Percentiles rank a stretch among this genome's conserved stretches.
These are phyloP conservation scores for Poicephalus meyeri DNA, from an alignment of 2,113 vertebrate species.

Conservation along the genomic window DNA sequence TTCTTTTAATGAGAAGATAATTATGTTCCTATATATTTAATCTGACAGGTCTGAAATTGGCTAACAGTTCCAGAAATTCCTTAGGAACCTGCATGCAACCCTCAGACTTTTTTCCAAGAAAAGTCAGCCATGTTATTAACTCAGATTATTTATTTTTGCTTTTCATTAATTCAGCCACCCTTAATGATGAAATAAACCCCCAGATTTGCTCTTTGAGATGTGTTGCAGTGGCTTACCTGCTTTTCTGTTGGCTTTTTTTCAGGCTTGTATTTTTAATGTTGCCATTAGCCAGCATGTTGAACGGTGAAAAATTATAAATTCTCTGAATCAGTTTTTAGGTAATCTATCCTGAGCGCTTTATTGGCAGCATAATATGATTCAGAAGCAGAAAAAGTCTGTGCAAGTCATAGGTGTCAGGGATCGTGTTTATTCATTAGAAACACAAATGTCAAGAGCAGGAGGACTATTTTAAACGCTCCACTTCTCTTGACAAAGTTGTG, in stretches of 20 bases:
- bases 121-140: not conserved
- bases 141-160: not conserved
- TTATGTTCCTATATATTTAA: not conserved
- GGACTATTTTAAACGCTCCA: not conserved
- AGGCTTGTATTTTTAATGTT: not conserved
- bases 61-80: not conserved
- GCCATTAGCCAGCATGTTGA: not conserved
- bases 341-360: not conserved
- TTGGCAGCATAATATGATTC: not conserved
- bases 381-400: not conserved
- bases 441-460: conserved; percentile 39
- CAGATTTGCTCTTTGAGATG: not conserved
- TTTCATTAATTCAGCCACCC: not conserved
- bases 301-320: not conserved
- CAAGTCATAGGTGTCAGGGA: not conserved
- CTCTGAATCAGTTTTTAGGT: not conserved
- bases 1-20: conserved; percentile 13
- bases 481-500: not conserved
- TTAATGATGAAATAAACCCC: not conserved
- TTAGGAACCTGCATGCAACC: not conserved
- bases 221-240: not conserved
- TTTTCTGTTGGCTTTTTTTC: not conserved
- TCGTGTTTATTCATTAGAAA: conserved; percentile 31
- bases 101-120: not conserved
- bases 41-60: conserved; percentile 22